Percentiles rank a stretch among this genome's conserved stretches.
Conservation (phyloP, 2,888 invertebrate genomes). For the Drosophila merina region DNA sequence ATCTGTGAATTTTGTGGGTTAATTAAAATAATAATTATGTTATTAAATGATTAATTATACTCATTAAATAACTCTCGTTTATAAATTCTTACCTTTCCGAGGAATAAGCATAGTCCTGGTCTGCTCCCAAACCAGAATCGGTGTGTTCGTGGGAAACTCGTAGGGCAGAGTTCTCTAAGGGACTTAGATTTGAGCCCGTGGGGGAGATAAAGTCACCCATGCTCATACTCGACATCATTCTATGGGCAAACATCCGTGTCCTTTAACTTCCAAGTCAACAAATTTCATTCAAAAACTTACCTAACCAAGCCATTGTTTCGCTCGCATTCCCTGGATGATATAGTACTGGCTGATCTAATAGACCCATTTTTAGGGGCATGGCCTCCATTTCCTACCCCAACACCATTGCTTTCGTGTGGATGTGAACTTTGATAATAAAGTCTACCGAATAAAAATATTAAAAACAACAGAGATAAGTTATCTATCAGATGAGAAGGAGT, state of each 20-base stretch:
- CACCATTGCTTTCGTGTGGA: slow-evolving; percentile 79
- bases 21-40: too few relatives aligned
- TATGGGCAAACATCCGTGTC: slow-evolving; percentile 28
- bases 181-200: slow-evolving; percentile 83
- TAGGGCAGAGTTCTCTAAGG: slow-evolving; percentile 84
- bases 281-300: slow-evolving; percentile 61
- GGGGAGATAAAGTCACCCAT: slow-evolving; percentile 84
- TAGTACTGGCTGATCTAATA: slow-evolving; percentile 86
- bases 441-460: slow-evolving; percentile 57
- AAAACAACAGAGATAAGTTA: neutral
- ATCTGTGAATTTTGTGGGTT: slow-evolving; percentile 73
- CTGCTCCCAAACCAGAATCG: slow-evolving; percentile 90
- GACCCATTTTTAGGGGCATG: slow-evolving; percentile 85
- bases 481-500: neutral
- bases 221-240: slow-evolving; percentile 85
- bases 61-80: too few relatives aligned
- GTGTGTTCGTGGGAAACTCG: slow-evolving; percentile 90
- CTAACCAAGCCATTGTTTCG: slow-evolving; percentile 85
- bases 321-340: slow-evolving; percentile 85
- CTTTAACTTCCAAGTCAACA: neutral
- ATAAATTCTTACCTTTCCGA: slow-evolving; percentile 86
- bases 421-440: slow-evolving; percentile 84
- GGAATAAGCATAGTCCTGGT: slow-evolving; percentile 90
- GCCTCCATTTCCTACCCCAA: slow-evolving; percentile 40
- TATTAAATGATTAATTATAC: too few relatives aligned